Conservation (phyloP, 2,113 vertebrate genomes). For the Vidua chalybeata region DNA sequence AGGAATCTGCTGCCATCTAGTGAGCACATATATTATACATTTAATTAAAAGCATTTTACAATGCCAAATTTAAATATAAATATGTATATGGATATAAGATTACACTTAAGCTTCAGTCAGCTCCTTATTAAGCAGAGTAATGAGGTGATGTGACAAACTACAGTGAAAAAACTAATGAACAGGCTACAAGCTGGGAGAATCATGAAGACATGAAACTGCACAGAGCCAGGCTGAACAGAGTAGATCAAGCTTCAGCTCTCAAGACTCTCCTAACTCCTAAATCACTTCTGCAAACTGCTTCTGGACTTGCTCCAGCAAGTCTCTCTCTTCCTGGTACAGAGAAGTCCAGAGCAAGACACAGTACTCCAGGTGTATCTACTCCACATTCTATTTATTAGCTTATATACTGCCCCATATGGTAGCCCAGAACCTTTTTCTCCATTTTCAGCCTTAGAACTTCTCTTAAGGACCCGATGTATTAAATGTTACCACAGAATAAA, state of each 20-base stretch:
- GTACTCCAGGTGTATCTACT: not conserved
- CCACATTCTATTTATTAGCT: not conserved
- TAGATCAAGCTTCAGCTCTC: not conserved
- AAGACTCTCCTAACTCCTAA: not conserved
- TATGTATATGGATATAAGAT: not conserved
- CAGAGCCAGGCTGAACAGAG: not conserved
- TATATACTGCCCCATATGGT: accelerated
- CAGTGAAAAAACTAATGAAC: not conserved
- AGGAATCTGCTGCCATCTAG: constrained; percentile 67
- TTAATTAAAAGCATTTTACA: not conserved
- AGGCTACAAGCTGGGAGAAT: not conserved
- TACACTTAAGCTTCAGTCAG: not conserved
- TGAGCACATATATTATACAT: not conserved
- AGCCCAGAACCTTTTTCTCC: not conserved
- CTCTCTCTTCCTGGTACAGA: not conserved
- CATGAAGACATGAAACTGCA: not conserved
- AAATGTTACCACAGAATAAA: not conserved
- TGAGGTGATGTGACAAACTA: not conserved
- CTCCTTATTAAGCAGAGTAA: not conserved
- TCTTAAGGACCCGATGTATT: not conserved
- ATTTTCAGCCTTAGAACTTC: not conserved
- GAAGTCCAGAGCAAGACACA: not conserved
- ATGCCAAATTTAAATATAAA: not conserved
- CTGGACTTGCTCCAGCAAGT: not conserved
- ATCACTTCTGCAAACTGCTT: not conserved